A percentile compares a stretch with the other conserved stretches of the same genome.
phyloP scores from a whole-genome alignment of 2,113 vertebrate species.

The Gila orcuttii region DNA sequence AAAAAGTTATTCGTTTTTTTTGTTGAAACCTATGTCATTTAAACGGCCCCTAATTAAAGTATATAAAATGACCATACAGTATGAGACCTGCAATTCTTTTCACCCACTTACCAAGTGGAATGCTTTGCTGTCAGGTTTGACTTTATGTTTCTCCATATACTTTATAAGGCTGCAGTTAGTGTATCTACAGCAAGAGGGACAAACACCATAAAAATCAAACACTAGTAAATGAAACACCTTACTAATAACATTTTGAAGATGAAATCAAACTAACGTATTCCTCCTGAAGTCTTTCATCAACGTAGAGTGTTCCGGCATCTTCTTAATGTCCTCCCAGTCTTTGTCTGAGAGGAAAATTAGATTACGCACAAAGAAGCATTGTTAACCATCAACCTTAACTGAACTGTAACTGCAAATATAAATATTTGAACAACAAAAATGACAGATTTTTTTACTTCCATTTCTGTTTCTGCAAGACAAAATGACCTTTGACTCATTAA shows the following conservation, averaged over 20 bases:
- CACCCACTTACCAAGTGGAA: conserved; percentile 94
- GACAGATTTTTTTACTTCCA: background rate
- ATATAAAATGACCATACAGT: background rate
- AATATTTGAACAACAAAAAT: background rate
- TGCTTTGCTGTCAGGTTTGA: conserved; percentile 99
- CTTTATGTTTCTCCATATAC: conserved; percentile 99
- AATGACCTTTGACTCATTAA: background rate
- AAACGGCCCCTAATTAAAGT: too few relatives aligned
- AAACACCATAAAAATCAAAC: background rate
- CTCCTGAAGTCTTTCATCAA: conserved; percentile 99
- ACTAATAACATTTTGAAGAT: background rate
- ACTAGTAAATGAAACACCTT: background rate
- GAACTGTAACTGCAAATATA: background rate
- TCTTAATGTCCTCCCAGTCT: conserved; percentile 99
- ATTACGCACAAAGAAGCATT: background rate
- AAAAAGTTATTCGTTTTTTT: too few relatives aligned
- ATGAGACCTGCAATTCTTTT: background rate
- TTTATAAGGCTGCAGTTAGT: conserved; percentile 99
- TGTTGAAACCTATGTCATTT: too few relatives aligned
- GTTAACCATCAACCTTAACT: background rate
- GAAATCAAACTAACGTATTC: conserved; percentile 88
- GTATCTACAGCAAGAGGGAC: conserved; percentile 78
- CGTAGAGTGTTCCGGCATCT: conserved; percentile 99
- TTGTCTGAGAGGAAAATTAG: conserved; percentile 80
- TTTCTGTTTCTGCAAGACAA: background rate